Evolutionary conservation across 92 coral and sea anemone species (phyloP), one percentile per base, ranked within the genome.

Genomic region (Palythoa grandis): DNA sequence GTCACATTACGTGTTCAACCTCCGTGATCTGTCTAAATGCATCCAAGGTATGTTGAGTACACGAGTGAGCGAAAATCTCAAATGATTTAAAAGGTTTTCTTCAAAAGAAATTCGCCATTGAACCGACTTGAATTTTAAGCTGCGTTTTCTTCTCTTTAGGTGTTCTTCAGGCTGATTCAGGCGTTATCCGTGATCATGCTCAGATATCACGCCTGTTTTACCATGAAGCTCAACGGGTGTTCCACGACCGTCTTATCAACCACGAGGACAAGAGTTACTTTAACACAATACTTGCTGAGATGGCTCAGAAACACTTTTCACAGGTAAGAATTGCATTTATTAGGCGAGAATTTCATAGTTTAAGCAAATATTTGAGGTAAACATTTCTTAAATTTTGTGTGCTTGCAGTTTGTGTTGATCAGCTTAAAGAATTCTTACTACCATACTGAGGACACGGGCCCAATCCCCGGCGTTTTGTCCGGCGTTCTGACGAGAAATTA

Each of bases 251-350:
- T 69, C 92, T 96, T 15, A 96, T 96, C 70, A 96, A 96, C 88
- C 89, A 91, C 80, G 99, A 96, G 69, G 99, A 96, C 85, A 96
- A 96, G 56, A 92, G 89, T 38, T 80, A 94, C 90, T 96, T 96
- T 79, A 91, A 93, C 90, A 88, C 94, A 17, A 96, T 96, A 66
- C 76, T 96, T 83, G 93, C 99, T 2, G 99, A 96, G 75, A 96
- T 96, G 99, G 93, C 99, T 11, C 99, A 94, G 87, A 96, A 96
- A 88, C 98, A 96, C 82, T 96, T 96, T 92, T 93, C 98, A 14
- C 96, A 94, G 95, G 98, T 94, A 54, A 22, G 76, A 63, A 63
- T 4, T 63, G 9, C 25, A 63, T 2, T 17, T 63, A 15, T 15
- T 6, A 54, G 12, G 16, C 15, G 12, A 20, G 17, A 58, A 16